Evolutionary conservation across 1,140 invertebrate genomes (phyloP).

Genomic region (Carposina sasakii): DNA sequence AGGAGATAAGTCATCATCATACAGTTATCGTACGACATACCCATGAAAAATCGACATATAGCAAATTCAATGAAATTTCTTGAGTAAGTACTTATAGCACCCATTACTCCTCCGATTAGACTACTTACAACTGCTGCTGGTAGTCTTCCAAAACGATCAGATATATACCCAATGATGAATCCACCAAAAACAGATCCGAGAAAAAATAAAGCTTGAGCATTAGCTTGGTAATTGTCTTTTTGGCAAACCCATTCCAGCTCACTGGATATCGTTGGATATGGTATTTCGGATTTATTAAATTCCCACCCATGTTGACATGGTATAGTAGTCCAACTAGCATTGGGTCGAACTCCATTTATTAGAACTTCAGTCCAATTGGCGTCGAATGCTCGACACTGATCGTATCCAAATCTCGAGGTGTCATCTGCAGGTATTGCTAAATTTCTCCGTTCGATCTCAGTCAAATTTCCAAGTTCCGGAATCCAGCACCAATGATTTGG

Average conservation of each 20-base stretch:
- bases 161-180: conserved; percentile 78
- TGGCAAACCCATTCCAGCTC: conserved; percentile 79
- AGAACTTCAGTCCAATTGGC: conserved; percentile 53
- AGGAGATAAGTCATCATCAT: conserved; percentile 79
- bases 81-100: conserved; percentile 77
- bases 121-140: conserved; percentile 77
- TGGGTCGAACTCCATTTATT: conserved; percentile 21
- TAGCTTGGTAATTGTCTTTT: conserved; percentile 74
- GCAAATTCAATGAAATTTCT: conserved; percentile 75
- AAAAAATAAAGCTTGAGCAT: conserved; percentile 79
- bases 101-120: conserved; percentile 75
- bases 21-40: conserved; percentile 85
- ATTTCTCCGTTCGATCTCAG: conserved; percentile 44
- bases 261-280: conserved; percentile 55
- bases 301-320: conserved; percentile 75
- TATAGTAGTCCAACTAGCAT: conserved; percentile 42
- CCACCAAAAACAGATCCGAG: conserved; percentile 80
- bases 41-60: conserved; percentile 76
- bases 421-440: conserved; percentile 46
- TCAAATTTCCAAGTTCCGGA: conserved; percentile 65
- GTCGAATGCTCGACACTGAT: conserved; percentile 39
- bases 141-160: conserved; percentile 77
- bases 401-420: conserved; percentile 42
- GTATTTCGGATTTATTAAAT: conserved; percentile 71
- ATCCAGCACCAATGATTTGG: conserved; percentile 77